A percentile compares a stretch with the other conserved stretches of the same genome.
Evolutionary conservation across 2,113 vertebrate species (phyloP).

Genomic region (Indicator indicator): DNA sequence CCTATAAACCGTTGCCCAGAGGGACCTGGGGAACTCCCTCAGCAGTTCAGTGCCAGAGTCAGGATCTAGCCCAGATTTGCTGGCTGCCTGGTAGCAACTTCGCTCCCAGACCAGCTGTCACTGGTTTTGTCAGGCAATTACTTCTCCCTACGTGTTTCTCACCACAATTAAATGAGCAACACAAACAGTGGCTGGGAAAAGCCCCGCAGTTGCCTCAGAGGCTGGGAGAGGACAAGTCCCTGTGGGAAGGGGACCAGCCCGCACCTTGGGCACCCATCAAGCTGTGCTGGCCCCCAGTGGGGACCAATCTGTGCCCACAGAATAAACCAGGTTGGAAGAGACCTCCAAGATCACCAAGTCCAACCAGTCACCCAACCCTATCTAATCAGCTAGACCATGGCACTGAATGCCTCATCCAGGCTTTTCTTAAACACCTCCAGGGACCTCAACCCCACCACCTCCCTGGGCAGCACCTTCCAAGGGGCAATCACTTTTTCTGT

Average conservation of each 20-base stretch:
- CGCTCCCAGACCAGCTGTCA: neutral
- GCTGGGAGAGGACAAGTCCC: neutral
- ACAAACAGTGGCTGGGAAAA: neutral
- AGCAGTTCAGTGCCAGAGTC: neutral
- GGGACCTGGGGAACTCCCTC: neutral
- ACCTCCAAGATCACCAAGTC: too few species aligned
- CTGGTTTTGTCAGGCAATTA: neutral
- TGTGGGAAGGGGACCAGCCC: neutral
- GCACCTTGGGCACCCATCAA: rapidly evolving
- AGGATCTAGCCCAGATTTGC: neutral
- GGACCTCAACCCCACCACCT: too few species aligned
- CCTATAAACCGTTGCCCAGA: neutral
- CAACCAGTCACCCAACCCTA: too few species aligned
- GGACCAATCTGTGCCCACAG: conserved; percentile 76
- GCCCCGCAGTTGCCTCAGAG: rapidly evolving
- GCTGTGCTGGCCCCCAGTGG: rapidly evolving
- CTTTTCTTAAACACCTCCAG: too few species aligned
- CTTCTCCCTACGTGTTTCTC: rapidly evolving
- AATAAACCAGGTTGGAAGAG: too few species aligned
- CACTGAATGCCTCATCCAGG: too few species aligned
- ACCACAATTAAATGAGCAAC: neutral
- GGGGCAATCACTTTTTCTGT: too few species aligned
- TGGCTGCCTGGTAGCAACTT: neutral
- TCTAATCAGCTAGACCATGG: too few species aligned
- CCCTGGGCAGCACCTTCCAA: too few species aligned